These are phyloP conservation scores for Coenobita brevimanus DNA, from an alignment of 1,140 invertebrate species.

Conservation along the genomic window DNA sequence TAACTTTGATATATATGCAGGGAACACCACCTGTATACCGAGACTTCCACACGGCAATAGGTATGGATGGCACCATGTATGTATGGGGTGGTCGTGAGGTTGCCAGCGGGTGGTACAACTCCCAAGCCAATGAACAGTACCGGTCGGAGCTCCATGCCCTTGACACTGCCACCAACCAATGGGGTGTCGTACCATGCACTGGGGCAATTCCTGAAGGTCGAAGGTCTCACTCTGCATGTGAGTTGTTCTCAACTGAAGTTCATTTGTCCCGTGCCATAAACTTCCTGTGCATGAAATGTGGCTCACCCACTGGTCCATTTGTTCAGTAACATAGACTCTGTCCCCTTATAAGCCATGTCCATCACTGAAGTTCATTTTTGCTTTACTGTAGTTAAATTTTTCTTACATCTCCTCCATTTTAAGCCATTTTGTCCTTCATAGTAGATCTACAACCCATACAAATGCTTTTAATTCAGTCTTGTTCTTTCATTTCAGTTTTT, in stretches of 20 bases:
- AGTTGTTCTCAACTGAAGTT: constrained; percentile 71
- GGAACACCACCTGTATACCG: constrained; percentile 81
- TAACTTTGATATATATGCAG: constrained; percentile 71
- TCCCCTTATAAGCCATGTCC: too few relatives aligned
- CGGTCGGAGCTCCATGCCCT: constrained; percentile 85
- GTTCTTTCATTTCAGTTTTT: too few relatives aligned
- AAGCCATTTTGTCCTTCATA: too few relatives aligned
- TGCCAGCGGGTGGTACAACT: constrained; percentile 79
- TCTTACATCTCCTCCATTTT: too few relatives aligned
- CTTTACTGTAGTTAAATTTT: too few relatives aligned
- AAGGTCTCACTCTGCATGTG: constrained; percentile 91
- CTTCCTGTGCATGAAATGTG: too few relatives aligned
- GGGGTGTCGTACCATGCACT: constrained; percentile 79
- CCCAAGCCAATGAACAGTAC: constrained; percentile 82
- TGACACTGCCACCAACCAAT: constrained; percentile 81
- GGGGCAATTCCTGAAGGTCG: constrained; percentile 81
- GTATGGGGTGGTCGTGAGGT: constrained; percentile 86
- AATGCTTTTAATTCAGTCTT: too few relatives aligned
- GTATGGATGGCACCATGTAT: constrained; percentile 71
- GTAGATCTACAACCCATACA: too few relatives aligned
- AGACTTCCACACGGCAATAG: constrained; percentile 91
- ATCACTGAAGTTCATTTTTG: too few relatives aligned
- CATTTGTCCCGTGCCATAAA: background rate
- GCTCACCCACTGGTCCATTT: too few relatives aligned
- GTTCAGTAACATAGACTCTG: too few relatives aligned